Percentiles rank a stretch among this genome's conserved stretches.
Evolutionary conservation across 2,888 invertebrate species (phyloP).

Genomic region (Orthosia gracilis): DNA sequence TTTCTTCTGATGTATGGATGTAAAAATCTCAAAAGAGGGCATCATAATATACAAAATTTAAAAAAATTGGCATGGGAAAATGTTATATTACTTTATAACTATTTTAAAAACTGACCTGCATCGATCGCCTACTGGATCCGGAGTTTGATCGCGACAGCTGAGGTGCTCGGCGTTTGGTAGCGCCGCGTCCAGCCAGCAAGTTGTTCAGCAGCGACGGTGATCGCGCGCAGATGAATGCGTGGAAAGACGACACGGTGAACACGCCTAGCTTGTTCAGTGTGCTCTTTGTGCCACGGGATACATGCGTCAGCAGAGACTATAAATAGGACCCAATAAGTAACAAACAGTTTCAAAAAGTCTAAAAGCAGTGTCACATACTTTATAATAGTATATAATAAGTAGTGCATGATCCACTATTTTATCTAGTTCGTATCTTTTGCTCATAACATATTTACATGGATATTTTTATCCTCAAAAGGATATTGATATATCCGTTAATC

Average conservation of each 20-base stretch:
- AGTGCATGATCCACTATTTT: constrained; percentile 10
- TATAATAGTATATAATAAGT: background rate
- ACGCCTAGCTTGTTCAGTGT: constrained; percentile 98
- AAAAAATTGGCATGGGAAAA: background rate
- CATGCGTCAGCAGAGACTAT: constrained; percentile 98
- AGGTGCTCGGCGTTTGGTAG: constrained; percentile 97
- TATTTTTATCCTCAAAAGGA: constrained; percentile 63
- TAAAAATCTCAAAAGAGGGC: background rate
- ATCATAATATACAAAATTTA: background rate
- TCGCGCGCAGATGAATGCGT: constrained; percentile 99
- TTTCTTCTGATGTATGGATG: background rate
- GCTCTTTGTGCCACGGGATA: constrained; percentile 98
- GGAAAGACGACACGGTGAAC: constrained; percentile 99
- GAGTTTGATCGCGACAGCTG: constrained; percentile 97
- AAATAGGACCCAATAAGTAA: constrained; percentile 72
- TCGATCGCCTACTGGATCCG: constrained; percentile 96
- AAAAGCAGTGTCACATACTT: background rate
- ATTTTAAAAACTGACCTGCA: constrained; percentile 92
- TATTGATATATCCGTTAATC: constrained; percentile 77
- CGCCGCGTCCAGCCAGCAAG: constrained; percentile 96
- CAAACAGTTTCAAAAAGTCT: background rate
- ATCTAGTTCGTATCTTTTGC: constrained; percentile 19
- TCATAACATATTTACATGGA: constrained; percentile 43
- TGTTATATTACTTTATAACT: background rate
- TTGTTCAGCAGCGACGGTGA: constrained; percentile 98